Evolutionary conservation across 2,888 invertebrate genomes (phyloP).

Genomic region (Dastarcus helophoroides): DNA sequence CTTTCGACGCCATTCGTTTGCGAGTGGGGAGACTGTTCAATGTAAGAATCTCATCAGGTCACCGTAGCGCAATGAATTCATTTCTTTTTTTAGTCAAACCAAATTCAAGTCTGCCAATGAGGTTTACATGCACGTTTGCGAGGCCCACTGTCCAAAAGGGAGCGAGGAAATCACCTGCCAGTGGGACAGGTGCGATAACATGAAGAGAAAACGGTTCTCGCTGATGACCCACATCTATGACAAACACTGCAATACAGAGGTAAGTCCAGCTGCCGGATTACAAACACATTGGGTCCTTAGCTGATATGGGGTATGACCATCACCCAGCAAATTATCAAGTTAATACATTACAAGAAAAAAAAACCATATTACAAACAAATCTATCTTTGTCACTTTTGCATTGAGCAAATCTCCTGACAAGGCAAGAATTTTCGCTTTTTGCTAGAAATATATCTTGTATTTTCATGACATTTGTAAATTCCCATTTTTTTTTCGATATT

Average conservation of each 20-base stretch:
- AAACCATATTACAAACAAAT: too few relatives aligned
- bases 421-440: too few relatives aligned
- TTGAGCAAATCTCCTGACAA: too few relatives aligned
- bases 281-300: too few relatives aligned
- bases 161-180: conserved; percentile 69
- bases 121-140: conserved; percentile 80
- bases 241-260: conserved; percentile 81
- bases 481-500: too few relatives aligned
- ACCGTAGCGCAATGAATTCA: neutral
- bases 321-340: too few relatives aligned
- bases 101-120: conserved; percentile 64
- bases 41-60: conserved; percentile 34
- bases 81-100: conserved; percentile 35
- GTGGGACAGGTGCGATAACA: conserved; percentile 85
- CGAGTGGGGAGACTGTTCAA: conserved; percentile 86
- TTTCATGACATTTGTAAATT: too few relatives aligned
- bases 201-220: conserved; percentile 84
- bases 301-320: too few relatives aligned
- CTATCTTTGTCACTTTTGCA: too few relatives aligned
- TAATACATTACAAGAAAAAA: too few relatives aligned
- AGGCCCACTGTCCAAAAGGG: conserved; percentile 65
- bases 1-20: conserved; percentile 56
- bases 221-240: conserved; percentile 94
- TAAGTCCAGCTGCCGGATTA: conserved; percentile 36
- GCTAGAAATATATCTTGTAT: too few relatives aligned